These are phyloP conservation scores for Tetragnatha versicolor DNA, from an alignment of 1,140 invertebrate genomes.

Conservation along the genomic window DNA sequence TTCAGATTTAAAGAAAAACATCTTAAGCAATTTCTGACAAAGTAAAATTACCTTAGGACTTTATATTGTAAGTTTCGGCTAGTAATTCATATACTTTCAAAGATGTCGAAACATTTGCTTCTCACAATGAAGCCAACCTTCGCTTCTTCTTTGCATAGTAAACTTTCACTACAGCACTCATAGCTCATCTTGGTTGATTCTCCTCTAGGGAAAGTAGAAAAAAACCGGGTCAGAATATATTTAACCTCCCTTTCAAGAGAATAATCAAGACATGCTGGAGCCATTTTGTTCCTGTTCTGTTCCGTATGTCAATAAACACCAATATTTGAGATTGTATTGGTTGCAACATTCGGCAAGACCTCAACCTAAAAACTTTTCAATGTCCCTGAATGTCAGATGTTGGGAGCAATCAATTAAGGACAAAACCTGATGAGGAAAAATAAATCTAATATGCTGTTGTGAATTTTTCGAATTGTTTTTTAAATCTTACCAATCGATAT, in stretches of 20 bases:
- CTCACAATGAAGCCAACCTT: constrained; percentile 16
- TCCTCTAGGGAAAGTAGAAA: background rate
- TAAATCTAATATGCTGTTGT: too few species aligned
- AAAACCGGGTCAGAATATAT: constrained; percentile 26
- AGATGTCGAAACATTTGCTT: constrained; percentile 12
- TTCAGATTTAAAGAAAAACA: too few species aligned
- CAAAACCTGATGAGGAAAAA: background rate
- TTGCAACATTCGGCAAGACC: constrained; percentile 12
- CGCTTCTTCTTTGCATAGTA: constrained; percentile 15
- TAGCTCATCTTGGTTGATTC: background rate
- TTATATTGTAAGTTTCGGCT: too few species aligned
- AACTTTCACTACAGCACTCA: background rate
- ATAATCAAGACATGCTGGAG: background rate
- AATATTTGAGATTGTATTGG: background rate
- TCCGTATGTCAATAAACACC: constrained; percentile 9
- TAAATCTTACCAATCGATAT: background rate
- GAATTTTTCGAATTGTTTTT: too few species aligned
- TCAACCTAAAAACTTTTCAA: constrained; percentile 33
- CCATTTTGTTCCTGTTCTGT: background rate
- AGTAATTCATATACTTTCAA: too few species aligned
- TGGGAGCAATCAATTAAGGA: background rate
- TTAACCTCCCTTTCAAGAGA: background rate
- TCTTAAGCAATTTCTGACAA: too few species aligned
- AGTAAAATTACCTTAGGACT: too few species aligned
- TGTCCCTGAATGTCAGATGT: constrained; percentile 30